Base-by-base conservation (phyloP, 2,888 invertebrate genomes). In the Halictus quadricinctus region DNA sequence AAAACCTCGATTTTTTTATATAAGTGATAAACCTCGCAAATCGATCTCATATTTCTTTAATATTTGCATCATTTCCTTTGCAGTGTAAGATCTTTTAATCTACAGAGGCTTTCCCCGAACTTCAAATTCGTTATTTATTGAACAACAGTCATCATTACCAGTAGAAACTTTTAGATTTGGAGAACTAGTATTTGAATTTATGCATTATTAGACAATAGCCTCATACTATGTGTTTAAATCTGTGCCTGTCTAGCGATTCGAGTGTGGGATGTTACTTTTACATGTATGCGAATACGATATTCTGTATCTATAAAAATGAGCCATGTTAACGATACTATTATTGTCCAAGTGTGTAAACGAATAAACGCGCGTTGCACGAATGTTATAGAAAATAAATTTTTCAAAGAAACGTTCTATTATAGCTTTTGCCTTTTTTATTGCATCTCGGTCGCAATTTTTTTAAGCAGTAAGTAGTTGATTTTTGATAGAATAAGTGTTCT, bases 331-430 rank as follows among this genome's bases (percentile, higher is more conserved):
- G 10, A 29, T 10, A 25, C 46, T 60, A 25, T 41, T 25, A 69
- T 18, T 25, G 21, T 80, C 79, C 66, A 70, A 41, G n/a, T 5
- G 58, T n/a, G n/a, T n/a, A 3, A 58, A 58, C 58, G 58, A 58
- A 12, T 58, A 58, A 58, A n/a, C 4, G 5, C 58, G 12, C n/a
- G 12, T 58, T 58, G 58, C 58, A n/a, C 58, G 58, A 58, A 58
- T 58, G n/a, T n/a, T 58, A n/a, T 12, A n/a, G 58, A 80, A 10
- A 58, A 79, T 74, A 70, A 43, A 70, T 79, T 82, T 69, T 74
- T 66, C 48, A 80, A 66, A 66, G 4, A 69, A 66, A 66, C 41
- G 41, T 66, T 36, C 36, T 18, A 41, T 1, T 66, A n/a, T n/a
- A n/a, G n/a, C n/a, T 21, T 66, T 64, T 15, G 15, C 15, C 29